Evolutionary conservation across 37 sponge, comb jelly and placozoan species (phyloP).

Genomic region (Chondrilla cf. caribensis): DNA sequence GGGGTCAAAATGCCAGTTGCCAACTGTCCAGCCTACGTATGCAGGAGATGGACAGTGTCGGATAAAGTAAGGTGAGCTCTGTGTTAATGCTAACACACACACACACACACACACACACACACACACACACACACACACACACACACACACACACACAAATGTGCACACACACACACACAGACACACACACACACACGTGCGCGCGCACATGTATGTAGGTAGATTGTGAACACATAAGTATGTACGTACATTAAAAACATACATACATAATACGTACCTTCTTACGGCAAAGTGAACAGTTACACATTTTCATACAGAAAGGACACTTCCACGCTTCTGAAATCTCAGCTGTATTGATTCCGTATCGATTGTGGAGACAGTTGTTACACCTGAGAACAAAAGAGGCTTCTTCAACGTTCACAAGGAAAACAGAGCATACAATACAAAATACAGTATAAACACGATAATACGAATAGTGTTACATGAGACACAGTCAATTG

Average conservation of each 20-base stretch:
- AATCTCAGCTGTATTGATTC: conserved; percentile 19
- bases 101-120: not conserved
- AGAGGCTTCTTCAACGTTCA: too few species aligned
- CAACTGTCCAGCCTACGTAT: conserved; percentile 53
- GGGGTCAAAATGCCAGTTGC: conserved; percentile 72
- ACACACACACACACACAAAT: conserved; percentile 4
- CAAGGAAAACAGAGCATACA: not conserved
- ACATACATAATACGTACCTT: conserved; percentile 29
- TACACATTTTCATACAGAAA: conserved; percentile 49
- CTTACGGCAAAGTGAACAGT: conserved; percentile 63
- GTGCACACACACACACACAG: conserved; percentile 2
- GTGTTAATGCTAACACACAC: not conserved
- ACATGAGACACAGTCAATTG: too few species aligned
- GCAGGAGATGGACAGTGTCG: not conserved
- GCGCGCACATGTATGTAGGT: not conserved
- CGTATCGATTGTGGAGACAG: conserved; percentile 61
- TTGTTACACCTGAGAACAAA: conserved; percentile 50
- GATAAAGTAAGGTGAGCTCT: not conserved
- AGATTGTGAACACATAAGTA: not conserved
- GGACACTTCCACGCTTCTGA: conserved; percentile 47
- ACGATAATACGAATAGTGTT: too few species aligned
- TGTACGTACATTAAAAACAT: not conserved
- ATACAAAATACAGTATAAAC: too few species aligned
- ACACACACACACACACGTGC: conserved; percentile 10
- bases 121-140: not conserved